These are phyloP conservation scores for Seira ritae DNA, from an alignment of 2,888 invertebrate genomes.

Conservation along the genomic window DNA sequence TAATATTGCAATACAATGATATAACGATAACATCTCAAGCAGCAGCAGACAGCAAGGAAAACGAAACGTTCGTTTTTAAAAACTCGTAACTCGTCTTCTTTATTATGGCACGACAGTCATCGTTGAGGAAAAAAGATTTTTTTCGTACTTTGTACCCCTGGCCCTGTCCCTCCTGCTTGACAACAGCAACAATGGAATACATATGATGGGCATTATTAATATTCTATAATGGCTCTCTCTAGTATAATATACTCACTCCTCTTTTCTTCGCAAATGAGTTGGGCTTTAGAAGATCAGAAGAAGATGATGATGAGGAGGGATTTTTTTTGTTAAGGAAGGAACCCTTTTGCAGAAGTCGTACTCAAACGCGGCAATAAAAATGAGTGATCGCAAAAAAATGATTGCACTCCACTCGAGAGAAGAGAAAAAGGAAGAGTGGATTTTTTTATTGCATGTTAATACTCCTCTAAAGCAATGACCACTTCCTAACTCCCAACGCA, in stretches of 20 bases:
- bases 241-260: background rate
- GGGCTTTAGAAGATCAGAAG: no score
- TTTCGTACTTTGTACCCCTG: conserved; percentile 7
- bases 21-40: background rate
- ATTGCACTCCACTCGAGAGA: background rate
- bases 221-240: background rate
- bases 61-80: conserved; percentile 1
- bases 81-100: conserved; percentile 6
- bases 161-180: conserved; percentile 4
- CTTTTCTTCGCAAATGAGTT: background rate
- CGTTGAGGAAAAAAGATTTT: background rate
- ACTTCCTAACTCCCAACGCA: background rate
- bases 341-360: no score
- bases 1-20: conserved; percentile 11
- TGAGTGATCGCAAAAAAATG: background rate
- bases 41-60: background rate
- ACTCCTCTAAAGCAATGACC: conserved; percentile 6
- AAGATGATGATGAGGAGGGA: no score
- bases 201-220: conserved; percentile 1
- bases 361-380: background rate
- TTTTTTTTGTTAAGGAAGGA: no score
- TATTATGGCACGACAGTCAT: background rate
- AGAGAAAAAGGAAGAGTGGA: background rate
- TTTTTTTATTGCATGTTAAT: conserved; percentile 11
- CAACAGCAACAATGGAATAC: conserved; percentile 11